Evolutionary conservation across 30 jellyfish, hydroid and myxozoan genomes (phyloP), one percentile per base, ranked within the genome.

Genomic region (Turritopsis rubra): DNA sequence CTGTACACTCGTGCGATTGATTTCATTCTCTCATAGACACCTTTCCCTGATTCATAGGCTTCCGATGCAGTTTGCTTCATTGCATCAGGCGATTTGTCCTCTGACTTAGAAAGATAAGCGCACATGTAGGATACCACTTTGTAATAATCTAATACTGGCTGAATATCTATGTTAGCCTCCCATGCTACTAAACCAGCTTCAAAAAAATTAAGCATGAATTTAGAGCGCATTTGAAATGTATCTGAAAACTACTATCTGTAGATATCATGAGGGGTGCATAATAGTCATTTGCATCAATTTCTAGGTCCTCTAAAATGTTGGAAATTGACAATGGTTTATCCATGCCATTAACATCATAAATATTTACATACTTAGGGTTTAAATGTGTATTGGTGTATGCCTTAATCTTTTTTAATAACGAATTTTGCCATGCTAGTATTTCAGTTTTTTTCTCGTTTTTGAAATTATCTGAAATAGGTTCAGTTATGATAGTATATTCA

Each of bases 161-260:
- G 82, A 24, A 74, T 74, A 21, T 29, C 65, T 1, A 74, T 21
- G 21, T 30, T 74, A 5, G 82, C 65, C 17, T 66, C 82, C 77
- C 77, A 68, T 21, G 77, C 77, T 21, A 1, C 16, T 16, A 68
- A 26, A 21, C 77, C 83, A 29, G 8, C 83, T 1, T 1, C 41
- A 74, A 74, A 74, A 18, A 4, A 74, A 30, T 74, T 74, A 74
- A 74, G 75, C 83, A 74, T 24, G 83, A 74, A 74, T 74, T 7
- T 24, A 75, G 83, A 1, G 18, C 8, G 66, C 83, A 9, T n/a
- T 74, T 74, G 8, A 74, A 29, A 74, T 74, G 83, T 13, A 74
- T 4, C 18, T 74, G 83, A 29, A 74, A 74, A 74, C 13, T 13
- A 41, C 13, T 13, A 41, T 41, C 60, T 3, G 5, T 13, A 3